Base-by-base conservation (phyloP, 2,113 vertebrate genomes). In the Chlamydotis undulata region DNA sequence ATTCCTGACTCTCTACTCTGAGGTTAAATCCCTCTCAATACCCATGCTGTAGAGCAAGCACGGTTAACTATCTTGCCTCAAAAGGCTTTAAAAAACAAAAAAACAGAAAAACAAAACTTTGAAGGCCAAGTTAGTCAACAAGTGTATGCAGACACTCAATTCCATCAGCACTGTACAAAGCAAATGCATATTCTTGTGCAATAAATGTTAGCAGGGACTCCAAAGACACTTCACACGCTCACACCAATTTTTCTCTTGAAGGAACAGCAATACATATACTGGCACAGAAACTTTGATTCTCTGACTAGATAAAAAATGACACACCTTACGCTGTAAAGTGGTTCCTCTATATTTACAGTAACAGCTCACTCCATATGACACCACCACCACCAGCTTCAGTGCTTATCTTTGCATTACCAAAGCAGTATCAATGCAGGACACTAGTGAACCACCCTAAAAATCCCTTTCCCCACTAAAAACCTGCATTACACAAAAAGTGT, bases 21-120 rank as follows among this genome's bases (percentile, higher is more conserved):
- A 74, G 83, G 93, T 52, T 59, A 60, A 75, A 68, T 14, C 69
- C 81, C 59, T 60, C 52, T 73, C 69, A 49, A 31, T 50, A 47
- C 18, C 24, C 17, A 26, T 0, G 2, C 3, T 26, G 4, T 4
- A 70, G 24, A 75, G 80, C 65, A 78, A 68, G 60, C 43, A 78
- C 1, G 6, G 73, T 45, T 89, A 90, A 64, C 45, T 61, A 57
- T 12, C n/a, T 41, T 55, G 43, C 28, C 50, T 41, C 65, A 53
- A 89, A 88, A 86, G 61, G 52, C 52, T 87, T 92, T 33, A 68
- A 69, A 94, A 92, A 93, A 68, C 60, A 78, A 57, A 92, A 92
- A 37, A 37, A 37, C 37, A 68, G 74, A 69, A 94, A 92, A 93
- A 68, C 60, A 78, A 57, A 92, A 84, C 80, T 86, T 2, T 68